Percentiles rank a stretch among this genome's conserved stretches.
phyloP scores from a whole-genome alignment of 2,888 invertebrate genomes.

The Beris morrisii region DNA sequence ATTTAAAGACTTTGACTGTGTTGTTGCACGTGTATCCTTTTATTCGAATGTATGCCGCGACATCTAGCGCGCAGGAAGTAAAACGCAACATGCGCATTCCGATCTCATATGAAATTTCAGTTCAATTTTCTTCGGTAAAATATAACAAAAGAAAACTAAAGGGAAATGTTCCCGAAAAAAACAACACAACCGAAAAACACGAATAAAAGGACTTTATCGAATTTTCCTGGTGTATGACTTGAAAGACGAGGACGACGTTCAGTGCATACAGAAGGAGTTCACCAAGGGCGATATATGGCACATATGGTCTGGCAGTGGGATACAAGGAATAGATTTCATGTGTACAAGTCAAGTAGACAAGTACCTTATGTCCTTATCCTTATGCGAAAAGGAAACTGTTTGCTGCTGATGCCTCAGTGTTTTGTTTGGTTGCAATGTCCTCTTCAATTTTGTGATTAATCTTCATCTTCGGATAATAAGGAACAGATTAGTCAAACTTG shows the following conservation, averaged over 20 bases:
- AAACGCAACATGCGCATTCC: constrained; percentile 18
- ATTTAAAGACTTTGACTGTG: constrained; percentile 24
- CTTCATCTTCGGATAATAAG: constrained; percentile 17
- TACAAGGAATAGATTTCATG: neutral
- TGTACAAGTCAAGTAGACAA: constrained; percentile 21
- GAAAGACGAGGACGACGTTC: constrained; percentile 3
- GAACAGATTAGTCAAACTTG: constrained; percentile 15
- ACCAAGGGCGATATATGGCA: neutral
- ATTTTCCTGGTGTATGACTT: constrained; percentile 17
- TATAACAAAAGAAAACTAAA: constrained; percentile 17
- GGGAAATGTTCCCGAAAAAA: constrained; percentile 1
- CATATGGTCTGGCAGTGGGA: neutral
- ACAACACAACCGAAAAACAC: constrained; percentile 2
- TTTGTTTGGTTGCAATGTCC: constrained; percentile 21
- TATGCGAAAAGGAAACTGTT: too few relatives aligned
- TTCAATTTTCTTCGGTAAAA: too few relatives aligned
- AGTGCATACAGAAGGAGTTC: constrained; percentile 19
- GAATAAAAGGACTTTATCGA: constrained; percentile 27
- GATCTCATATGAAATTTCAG: neutral
- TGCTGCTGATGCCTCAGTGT: too few relatives aligned
- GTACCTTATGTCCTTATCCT: neutral
- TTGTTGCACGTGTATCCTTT: constrained; percentile 28
- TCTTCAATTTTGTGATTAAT: constrained; percentile 26
- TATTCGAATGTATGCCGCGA: constrained; percentile 7
- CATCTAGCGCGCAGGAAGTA: constrained; percentile 10